Evolutionary conservation across 1,140 invertebrate species (phyloP).

Genomic region (Archegozetes longisetosus): DNA sequence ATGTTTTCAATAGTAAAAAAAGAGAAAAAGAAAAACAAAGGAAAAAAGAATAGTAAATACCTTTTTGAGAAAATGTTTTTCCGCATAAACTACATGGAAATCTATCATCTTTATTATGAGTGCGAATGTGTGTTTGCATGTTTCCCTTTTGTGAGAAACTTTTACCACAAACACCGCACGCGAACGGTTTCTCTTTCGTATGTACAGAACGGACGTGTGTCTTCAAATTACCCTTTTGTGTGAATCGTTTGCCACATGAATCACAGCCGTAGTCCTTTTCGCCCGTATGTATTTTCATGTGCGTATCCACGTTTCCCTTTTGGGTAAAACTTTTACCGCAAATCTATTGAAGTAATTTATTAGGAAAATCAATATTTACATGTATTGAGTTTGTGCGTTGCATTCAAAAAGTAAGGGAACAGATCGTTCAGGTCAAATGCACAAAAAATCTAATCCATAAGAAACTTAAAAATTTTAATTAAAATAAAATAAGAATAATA

Average conservation of each 20-base stretch:
- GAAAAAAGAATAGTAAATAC: not conserved
- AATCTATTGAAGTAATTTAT: slow-evolving; percentile 11
- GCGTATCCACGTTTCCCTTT: slow-evolving; percentile 28
- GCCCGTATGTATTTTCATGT: slow-evolving; percentile 28
- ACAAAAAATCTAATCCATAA: too few species aligned
- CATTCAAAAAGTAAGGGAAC: too few species aligned
- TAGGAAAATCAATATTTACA: not conserved
- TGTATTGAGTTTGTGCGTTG: too few species aligned
- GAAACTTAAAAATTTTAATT: too few species aligned
- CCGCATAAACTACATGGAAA: slow-evolving; percentile 25
- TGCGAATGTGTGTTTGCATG: slow-evolving; percentile 92
- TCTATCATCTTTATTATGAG: slow-evolving; percentile 51
- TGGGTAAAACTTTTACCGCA: slow-evolving; percentile 27
- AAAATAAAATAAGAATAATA: not conserved
- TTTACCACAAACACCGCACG: slow-evolving; percentile 25
- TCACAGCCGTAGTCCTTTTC: slow-evolving; percentile 26
- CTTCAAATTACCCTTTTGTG: slow-evolving; percentile 42
- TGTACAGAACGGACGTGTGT: slow-evolving; percentile 92
- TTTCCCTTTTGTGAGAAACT: slow-evolving; percentile 28
- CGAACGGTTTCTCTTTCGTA: slow-evolving; percentile 38
- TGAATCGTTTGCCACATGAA: slow-evolving; percentile 35
- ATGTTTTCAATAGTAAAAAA: not conserved
- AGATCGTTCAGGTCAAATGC: too few species aligned
- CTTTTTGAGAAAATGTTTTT: slow-evolving; percentile 44
- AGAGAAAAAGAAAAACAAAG: not conserved